Percentiles rank a stretch among this genome's conserved stretches.
Evolutionary conservation across 2,888 invertebrate genomes (phyloP).

Genomic region (Mystacides longicornis): DNA sequence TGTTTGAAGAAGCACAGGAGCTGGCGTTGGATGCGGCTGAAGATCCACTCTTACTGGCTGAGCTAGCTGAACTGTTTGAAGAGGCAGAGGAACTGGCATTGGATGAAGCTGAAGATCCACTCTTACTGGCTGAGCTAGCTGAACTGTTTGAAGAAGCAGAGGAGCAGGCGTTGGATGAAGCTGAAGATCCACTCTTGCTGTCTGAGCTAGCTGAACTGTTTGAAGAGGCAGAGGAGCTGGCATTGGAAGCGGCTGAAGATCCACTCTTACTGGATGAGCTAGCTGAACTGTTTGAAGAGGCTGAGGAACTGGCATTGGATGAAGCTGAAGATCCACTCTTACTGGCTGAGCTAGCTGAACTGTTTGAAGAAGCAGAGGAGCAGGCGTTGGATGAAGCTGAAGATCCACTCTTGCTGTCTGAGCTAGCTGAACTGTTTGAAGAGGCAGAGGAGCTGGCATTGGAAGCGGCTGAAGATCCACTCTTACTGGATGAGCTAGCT

Average conservation of each 20-base stretch:
- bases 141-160: neutral
- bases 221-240: neutral
- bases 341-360: neutral
- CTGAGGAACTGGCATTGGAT: neutral
- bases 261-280: neutral
- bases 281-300: neutral
- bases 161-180: no score
- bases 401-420: neutral
- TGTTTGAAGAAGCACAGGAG: neutral
- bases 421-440: neutral
- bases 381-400: neutral
- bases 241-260: neutral
- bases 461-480: neutral
- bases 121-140: neutral
- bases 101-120: neutral
- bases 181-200: no score
- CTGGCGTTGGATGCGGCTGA: neutral
- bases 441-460: neutral
- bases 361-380: neutral
- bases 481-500: neutral
- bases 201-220: neutral
- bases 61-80: neutral
- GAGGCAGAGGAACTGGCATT: neutral
- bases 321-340: neutral
- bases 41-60: neutral